A percentile compares a stretch with the other conserved stretches of the same genome.
Conservation (phyloP, 2,113 vertebrate species). For the Tonatia bakeri region DNA sequence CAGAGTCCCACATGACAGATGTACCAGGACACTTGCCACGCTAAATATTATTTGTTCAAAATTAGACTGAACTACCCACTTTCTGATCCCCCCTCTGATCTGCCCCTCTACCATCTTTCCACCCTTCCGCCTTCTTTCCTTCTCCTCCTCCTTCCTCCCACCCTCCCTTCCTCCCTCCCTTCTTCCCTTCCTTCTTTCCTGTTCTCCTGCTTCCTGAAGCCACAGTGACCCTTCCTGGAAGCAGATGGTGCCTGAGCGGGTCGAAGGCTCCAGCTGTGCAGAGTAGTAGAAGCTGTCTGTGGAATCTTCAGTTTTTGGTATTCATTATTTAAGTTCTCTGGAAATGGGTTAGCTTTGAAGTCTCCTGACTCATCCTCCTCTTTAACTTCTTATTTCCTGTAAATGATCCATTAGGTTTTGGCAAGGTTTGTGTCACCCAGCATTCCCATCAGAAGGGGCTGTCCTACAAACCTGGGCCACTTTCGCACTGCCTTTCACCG, state of each 20-base stretch:
- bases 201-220: neutral
- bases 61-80: neutral
- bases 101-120: neutral
- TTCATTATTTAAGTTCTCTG: slow-evolving; percentile 81
- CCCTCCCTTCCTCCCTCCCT: neutral
- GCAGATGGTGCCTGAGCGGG: neutral
- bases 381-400: slow-evolving; percentile 82
- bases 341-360: slow-evolving; percentile 79
- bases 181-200: neutral
- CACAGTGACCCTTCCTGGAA: neutral
- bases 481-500: neutral
- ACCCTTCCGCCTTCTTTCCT: neutral
- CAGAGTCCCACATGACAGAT: slow-evolving; percentile 44
- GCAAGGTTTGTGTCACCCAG: slow-evolving; percentile 66
- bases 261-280: neutral
- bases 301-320: slow-evolving; percentile 73
- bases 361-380: slow-evolving; percentile 81
- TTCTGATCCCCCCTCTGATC: neutral
- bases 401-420: slow-evolving; percentile 80
- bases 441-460: slow-evolving; percentile 70
- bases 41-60: neutral
- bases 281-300: slow-evolving; percentile 40
- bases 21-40: neutral
- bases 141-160: neutral
- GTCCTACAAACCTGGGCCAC: slow-evolving; percentile 22